Base-by-base conservation (phyloP, 2,113 vertebrate species). In the Laticauda laticaudata region DNA sequence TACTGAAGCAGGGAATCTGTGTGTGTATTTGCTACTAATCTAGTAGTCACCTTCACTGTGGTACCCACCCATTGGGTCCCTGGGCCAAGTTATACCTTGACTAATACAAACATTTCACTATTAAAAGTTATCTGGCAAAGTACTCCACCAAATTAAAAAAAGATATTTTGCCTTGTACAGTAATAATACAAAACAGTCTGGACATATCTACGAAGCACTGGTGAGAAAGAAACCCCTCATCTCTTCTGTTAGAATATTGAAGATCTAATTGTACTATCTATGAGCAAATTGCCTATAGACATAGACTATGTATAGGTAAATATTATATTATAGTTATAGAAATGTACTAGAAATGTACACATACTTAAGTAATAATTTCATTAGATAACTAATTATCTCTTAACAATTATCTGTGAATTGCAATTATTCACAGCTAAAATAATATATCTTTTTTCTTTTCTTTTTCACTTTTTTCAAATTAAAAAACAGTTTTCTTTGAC, bases 201-300 rank as follows among this genome's bases (percentile, higher is more conserved):
- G 95, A 94, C 21, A 92, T 91, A 91, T 93, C 94, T 90, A 91
- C 92, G 48, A 26, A 69, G 23, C 23, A 94, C 45, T 87, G 75
- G 90, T 43, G 93, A 88, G 12, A 61, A 94, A 9, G 93, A 92
- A 91, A n/a, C 61, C 26, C 11, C 11, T 5, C 0, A 64, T 64
- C 61, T 4, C 26, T 64, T 29, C 10, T 12, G 59, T 26, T 4
- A 64, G 11, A 64, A 23, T 59, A 59, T 14, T 5, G 61, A n/a
- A 64, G 3, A n/a, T n/a, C 26, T 64, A 64, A 64, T 29, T 29
- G 61, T 26, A 29, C 61, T 29, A 64, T 29, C 26, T n/a, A 64
- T n/a, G 61, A 64, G 3, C 61, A 64, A 29, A 64, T 64, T 64
- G 26, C 26, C 61, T 64, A 29, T 29, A 64, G 59, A 29, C 10